phyloP scores from a whole-genome alignment of 2,113 vertebrate genomes.

The Dasyornis broadbenti region DNA sequence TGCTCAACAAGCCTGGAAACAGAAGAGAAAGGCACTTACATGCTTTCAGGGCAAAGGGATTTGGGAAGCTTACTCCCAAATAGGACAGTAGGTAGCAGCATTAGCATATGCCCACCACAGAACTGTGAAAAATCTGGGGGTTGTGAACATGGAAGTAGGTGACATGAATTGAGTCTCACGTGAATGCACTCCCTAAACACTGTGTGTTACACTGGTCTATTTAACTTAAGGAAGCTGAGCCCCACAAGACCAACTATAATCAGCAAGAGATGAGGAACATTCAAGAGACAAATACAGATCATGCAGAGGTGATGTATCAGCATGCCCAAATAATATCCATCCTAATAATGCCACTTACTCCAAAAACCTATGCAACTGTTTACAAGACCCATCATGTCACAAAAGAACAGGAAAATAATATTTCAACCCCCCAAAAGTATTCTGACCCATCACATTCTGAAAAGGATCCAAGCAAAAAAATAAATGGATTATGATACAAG shows the following conservation, averaged over 20 bases:
- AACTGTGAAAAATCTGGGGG: not conserved
- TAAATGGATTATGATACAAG: slow-evolving; percentile 41
- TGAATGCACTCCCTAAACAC: not conserved
- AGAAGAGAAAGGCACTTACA: not conserved
- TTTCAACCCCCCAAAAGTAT: slow-evolving; percentile 69
- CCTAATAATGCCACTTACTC: slow-evolving; percentile 54
- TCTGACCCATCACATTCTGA: slow-evolving; percentile 51
- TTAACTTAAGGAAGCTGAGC: slow-evolving; percentile 1
- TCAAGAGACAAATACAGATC: slow-evolving; percentile 62
- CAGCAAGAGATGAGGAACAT: slow-evolving; percentile 37
- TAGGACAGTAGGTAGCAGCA: not conserved
- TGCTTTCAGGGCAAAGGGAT: not conserved
- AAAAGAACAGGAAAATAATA: slow-evolving; percentile 63
- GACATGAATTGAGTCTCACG: not conserved
- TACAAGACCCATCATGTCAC: slow-evolving; percentile 50
- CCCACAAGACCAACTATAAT: slow-evolving; percentile 62
- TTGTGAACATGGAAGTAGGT: not conserved
- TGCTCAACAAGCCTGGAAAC: not conserved
- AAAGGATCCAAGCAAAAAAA: slow-evolving; percentile 13
- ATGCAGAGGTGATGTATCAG: slow-evolving; percentile 45
- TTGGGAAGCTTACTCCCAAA: not conserved
- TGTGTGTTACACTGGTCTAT: not conserved
- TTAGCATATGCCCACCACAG: not conserved
- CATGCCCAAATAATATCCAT: slow-evolving; percentile 66
- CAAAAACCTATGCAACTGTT: slow-evolving; percentile 51